Conservation (phyloP, 2,113 vertebrate genomes). For the Ailuropoda melanoleuca region DNA sequence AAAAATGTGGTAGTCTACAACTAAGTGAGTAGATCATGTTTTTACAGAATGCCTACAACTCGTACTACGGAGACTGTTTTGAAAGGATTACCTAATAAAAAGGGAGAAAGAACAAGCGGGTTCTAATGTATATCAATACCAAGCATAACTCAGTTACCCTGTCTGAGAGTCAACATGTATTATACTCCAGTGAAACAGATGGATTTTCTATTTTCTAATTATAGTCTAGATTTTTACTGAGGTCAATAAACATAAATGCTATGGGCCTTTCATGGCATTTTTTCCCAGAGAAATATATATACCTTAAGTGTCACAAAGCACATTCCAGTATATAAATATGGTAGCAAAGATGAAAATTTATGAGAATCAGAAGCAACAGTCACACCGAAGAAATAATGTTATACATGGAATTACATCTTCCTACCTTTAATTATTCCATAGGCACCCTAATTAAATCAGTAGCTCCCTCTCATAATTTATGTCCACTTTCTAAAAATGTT, state of each 20-base stretch:
- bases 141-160: conserved; percentile 42
- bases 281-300: conserved; percentile 31
- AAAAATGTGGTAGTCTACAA: background rate
- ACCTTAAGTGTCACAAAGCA: background rate
- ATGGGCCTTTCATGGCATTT: background rate
- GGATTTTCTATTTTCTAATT: conserved; percentile 54
- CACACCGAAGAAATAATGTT: background rate
- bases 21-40: background rate
- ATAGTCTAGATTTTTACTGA: conserved; percentile 26
- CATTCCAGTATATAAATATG: background rate
- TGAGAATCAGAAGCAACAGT: background rate
- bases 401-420: background rate
- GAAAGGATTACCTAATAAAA: conserved; percentile 56
- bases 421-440: background rate
- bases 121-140: background rate
- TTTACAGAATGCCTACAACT: conserved; percentile 6
- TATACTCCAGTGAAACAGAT: conserved; percentile 13
- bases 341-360: conserved; percentile 33
- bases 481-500: background rate
- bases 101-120: background rate
- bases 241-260: conserved; percentile 20
- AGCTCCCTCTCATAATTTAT: background rate
- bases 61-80: background rate
- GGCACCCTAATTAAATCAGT: conserved; percentile 11
- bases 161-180: conserved; percentile 38